Percentiles rank a stretch among this genome's conserved stretches.
phyloP scores from a whole-genome alignment of 2,888 invertebrate genomes.

The Elegia similella region DNA sequence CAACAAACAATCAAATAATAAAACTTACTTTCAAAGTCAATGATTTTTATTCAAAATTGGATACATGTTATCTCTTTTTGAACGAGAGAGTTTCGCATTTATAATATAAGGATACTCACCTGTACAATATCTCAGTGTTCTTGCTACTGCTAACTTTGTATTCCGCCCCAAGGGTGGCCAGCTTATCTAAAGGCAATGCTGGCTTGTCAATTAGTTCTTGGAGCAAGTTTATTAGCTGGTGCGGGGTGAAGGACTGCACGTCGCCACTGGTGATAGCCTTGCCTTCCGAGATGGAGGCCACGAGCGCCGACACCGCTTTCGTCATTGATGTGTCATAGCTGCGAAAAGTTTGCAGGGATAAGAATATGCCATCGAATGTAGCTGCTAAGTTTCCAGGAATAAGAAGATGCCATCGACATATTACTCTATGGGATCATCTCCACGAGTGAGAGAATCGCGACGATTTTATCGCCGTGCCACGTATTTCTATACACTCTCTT shows the following conservation, averaged over 20 bases:
- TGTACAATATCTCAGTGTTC: constrained; percentile 88
- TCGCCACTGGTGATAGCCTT: constrained; percentile 74
- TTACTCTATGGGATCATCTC: too few species aligned
- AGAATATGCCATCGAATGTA: neutral
- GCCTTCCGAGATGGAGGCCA: constrained; percentile 58
- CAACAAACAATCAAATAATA: too few species aligned
- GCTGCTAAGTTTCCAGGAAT: too few species aligned
- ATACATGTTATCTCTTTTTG: too few species aligned
- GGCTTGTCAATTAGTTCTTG: constrained; percentile 83
- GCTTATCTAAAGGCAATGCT: constrained; percentile 77
- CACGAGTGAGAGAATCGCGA: too few species aligned
- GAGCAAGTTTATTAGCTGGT: constrained; percentile 86
- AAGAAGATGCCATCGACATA: too few species aligned
- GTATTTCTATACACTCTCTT: too few species aligned
- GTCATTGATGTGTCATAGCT: constrained; percentile 87
- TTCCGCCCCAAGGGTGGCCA: constrained; percentile 53
- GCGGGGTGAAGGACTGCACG: constrained; percentile 78
- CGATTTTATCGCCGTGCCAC: too few species aligned
- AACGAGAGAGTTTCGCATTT: too few species aligned
- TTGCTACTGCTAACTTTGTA: constrained; percentile 85
- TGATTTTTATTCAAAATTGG: too few species aligned
- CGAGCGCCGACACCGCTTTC: constrained; percentile 81
- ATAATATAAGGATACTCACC: too few species aligned
- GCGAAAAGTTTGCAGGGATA: constrained; percentile 25
- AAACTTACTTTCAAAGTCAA: too few species aligned